These are phyloP conservation scores for Cyanoderma ruficeps DNA, from an alignment of 2,113 vertebrate genomes.

Conservation along the genomic window DNA sequence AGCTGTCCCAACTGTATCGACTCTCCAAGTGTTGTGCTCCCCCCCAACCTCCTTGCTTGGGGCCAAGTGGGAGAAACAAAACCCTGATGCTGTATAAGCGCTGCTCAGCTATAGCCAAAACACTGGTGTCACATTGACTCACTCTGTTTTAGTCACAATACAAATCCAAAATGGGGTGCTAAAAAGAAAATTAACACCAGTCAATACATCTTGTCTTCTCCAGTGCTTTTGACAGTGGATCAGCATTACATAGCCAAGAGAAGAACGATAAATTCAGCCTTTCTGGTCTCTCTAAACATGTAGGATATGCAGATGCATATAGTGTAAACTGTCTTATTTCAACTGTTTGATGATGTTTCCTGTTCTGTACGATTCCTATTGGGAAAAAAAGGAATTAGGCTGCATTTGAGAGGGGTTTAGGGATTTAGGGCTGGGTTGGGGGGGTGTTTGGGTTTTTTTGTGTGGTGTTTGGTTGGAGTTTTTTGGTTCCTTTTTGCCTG, in stretches of 20 bases:
- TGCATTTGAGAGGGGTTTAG: not conserved
- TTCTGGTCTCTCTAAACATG: not conserved
- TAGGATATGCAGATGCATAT: not conserved
- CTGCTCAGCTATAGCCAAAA: not conserved
- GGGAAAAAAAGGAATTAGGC: not conserved
- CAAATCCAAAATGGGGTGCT: not conserved
- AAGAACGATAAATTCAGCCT: not conserved
- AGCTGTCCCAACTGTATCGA: not conserved
- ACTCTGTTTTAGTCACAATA: not conserved
- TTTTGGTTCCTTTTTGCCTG: not conserved
- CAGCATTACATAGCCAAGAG: not conserved
- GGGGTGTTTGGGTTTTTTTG: rapidly evolving
- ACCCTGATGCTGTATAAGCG: not conserved
- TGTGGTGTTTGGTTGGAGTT: not conserved
- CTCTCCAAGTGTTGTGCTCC: rapidly evolving
- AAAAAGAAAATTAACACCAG: not conserved
- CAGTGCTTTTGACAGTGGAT: not conserved
- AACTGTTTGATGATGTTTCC: not conserved
- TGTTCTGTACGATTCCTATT: not conserved
- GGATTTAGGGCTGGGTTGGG: not conserved
- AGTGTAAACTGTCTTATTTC: not conserved
- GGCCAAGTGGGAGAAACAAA: not conserved
- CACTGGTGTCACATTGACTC: rapidly evolving
- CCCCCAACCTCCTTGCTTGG: rapidly evolving
- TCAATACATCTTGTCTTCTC: not conserved